phyloP scores from a whole-genome alignment of 2,888 invertebrate genomes.

The Noctua fimbriata region DNA sequence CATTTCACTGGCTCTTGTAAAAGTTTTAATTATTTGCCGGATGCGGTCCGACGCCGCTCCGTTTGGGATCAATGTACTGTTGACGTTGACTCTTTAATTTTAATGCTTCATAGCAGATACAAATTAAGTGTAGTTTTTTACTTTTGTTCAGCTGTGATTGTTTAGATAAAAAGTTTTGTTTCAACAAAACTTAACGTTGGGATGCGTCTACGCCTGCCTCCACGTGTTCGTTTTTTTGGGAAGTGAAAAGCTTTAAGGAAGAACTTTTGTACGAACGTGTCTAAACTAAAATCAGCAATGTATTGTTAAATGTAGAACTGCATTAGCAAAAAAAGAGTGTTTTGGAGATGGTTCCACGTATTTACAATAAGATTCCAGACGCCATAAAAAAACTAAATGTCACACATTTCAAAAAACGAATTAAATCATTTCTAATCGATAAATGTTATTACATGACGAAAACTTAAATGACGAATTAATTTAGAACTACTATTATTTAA shows the following conservation, averaged over 20 bases:
- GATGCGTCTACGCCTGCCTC: neutral
- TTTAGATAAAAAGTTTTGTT: constrained; percentile 42
- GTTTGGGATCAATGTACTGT: constrained; percentile 80
- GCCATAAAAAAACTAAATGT: too few species aligned
- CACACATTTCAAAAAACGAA: too few species aligned
- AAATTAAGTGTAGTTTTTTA: constrained; percentile 62
- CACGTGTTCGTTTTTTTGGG: neutral
- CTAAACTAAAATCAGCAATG: neutral
- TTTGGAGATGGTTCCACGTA: too few species aligned
- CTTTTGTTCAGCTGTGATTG: constrained; percentile 45
- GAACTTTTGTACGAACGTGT: neutral
- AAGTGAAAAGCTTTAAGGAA: neutral
- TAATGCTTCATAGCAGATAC: constrained; percentile 70
- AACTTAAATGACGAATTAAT: too few species aligned
- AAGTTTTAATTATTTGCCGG: constrained; percentile 89
- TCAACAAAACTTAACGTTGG: constrained; percentile 20
- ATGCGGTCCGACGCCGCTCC: constrained; percentile 79
- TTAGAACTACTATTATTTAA: too few species aligned
- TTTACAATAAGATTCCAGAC: too few species aligned
- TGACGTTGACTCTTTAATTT: constrained; percentile 75
- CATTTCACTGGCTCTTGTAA: constrained; percentile 84
- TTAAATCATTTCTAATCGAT: too few species aligned
- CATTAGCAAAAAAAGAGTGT: too few species aligned
- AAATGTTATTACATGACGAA: too few species aligned
- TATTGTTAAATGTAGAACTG: too few species aligned